Conservation (phyloP, 2,888 invertebrate species). For the Cybosia mesomella region DNA sequence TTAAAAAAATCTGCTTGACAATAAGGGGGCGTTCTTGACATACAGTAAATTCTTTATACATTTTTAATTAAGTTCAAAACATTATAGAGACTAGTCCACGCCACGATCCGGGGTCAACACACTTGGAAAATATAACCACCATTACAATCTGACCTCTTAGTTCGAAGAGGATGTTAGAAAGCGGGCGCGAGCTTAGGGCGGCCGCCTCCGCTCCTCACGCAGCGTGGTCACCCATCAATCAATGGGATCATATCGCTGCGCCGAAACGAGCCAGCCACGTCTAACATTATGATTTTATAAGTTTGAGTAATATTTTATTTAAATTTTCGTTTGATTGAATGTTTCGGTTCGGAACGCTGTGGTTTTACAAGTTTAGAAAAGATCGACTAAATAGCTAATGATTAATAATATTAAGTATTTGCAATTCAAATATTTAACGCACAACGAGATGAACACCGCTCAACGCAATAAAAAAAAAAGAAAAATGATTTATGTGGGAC, state of each 20-base stretch:
- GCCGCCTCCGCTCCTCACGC: conserved; percentile 66
- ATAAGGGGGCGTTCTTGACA: conserved; percentile 74
- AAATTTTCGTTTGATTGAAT: conserved; percentile 84
- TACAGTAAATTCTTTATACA: conserved; percentile 79
- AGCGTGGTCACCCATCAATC: conserved; percentile 86
- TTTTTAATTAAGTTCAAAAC: conserved; percentile 84
- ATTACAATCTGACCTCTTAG: conserved; percentile 60
- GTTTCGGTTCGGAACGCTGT: conserved; percentile 69
- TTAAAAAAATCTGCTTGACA: conserved; percentile 69
- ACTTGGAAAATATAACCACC: conserved; percentile 71
- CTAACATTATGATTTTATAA: conserved; percentile 83
- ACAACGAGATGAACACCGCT: conserved; percentile 45
- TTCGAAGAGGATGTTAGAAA: conserved; percentile 29
- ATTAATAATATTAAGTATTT: conserved; percentile 64
- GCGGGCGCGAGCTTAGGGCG: conserved; percentile 50
- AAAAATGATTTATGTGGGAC: conserved; percentile 70
- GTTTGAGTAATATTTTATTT: conserved; percentile 85
- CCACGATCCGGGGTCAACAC: conserved; percentile 78
- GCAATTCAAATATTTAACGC: conserved; percentile 68
- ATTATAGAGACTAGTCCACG: conserved; percentile 72
- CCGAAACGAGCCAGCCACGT: conserved; percentile 76
- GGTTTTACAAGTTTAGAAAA: conserved; percentile 61
- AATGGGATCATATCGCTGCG: conserved; percentile 84
- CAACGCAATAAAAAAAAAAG: conserved; percentile 55
- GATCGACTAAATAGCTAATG: conserved; percentile 53